These are phyloP conservation scores for Bombus fervidus DNA, from an alignment of 1,140 invertebrate species.

Conservation along the genomic window DNA sequence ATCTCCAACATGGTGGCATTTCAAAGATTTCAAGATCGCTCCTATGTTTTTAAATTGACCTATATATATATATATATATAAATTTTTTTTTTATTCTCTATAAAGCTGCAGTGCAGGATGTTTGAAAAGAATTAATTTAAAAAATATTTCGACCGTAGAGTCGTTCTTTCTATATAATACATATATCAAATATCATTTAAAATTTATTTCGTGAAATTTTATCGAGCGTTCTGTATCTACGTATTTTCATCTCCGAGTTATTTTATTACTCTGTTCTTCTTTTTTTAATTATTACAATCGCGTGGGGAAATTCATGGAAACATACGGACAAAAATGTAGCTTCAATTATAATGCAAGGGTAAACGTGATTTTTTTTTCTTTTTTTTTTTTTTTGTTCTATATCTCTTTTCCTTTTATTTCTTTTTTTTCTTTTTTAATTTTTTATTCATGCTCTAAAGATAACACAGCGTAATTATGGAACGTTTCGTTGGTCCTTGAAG, in stretches of 20 bases:
- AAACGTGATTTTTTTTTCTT: neutral
- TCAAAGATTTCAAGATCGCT: no score
- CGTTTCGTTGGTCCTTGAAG: constrained; percentile 21
- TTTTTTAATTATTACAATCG: neutral
- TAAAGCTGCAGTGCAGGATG: no score
- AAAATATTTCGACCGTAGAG: no score
- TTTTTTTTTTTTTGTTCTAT: no score
- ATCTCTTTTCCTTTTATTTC: neutral
- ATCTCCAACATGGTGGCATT: no score
- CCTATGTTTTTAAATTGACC: neutral
- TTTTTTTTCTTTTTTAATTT: neutral
- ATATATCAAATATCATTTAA: neutral
- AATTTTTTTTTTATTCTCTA: no score
- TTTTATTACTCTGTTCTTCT: neutral
- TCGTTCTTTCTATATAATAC: neutral
- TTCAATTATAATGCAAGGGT: neutral
- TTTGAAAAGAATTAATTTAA: no score
- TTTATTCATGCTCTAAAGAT: neutral
- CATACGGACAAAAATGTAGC: neutral
- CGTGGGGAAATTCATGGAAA: neutral
- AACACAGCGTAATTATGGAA: constrained; percentile 29
- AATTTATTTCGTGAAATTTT: neutral
- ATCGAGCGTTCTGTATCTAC: neutral
- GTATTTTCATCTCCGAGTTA: neutral
- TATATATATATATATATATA: neutral